Conservation (phyloP, 2,797 vertebrate genomes). For the Dallia pectoralis region DNA sequence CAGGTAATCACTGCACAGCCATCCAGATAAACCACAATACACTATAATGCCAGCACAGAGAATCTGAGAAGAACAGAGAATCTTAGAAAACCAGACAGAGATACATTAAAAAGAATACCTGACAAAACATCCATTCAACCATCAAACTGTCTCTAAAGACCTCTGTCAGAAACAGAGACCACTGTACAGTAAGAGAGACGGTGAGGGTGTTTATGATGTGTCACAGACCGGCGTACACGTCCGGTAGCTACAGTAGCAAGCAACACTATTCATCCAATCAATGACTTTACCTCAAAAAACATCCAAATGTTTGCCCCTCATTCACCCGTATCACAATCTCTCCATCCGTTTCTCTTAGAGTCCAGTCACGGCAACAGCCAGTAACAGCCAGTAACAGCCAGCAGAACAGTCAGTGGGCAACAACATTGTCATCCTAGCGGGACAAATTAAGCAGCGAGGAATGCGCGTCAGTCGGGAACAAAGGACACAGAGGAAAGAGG, state of each 20-base stretch:
- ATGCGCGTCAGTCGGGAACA: slow-evolving; percentile 22
- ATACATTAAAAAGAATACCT: no score
- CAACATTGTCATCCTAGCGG: slow-evolving; percentile 13
- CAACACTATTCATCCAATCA: background rate
- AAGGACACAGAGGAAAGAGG: slow-evolving; percentile 14
- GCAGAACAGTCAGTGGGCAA: slow-evolving; percentile 12
- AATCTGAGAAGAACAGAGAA: no score
- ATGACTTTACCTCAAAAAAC: background rate
- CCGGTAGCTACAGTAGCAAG: background rate
- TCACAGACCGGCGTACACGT: background rate
- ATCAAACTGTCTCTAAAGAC: no score
- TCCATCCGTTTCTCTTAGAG: background rate
- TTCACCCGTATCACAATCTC: background rate
- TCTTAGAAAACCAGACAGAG: no score
- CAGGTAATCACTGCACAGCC: no score
- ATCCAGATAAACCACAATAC: no score
- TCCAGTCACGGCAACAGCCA: background rate
- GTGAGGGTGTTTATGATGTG: background rate
- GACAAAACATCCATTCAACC: no score
- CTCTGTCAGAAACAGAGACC: no score
- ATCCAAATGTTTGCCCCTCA: background rate
- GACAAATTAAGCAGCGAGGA: slow-evolving; percentile 22
- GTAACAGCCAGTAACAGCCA: background rate
- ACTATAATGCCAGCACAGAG: no score
- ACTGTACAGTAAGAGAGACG: no score